Percentiles rank a stretch among this genome's conserved stretches.
phyloP scores from a whole-genome alignment of 2,888 invertebrate species.

The Calameuta filiformis region DNA sequence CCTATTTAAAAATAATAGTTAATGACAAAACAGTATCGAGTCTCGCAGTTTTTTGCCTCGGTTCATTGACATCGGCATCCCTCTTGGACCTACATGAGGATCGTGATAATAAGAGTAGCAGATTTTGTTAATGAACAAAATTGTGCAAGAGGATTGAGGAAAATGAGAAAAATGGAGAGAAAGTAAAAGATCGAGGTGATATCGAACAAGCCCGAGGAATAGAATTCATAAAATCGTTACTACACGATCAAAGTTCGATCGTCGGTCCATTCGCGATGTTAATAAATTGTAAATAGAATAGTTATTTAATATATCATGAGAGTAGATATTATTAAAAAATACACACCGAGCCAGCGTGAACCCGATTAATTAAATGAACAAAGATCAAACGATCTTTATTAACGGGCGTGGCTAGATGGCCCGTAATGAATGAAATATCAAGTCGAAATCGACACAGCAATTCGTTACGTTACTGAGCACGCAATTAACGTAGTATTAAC shows the following conservation, averaged over 20 bases:
- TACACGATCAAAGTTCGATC: constrained; percentile 1
- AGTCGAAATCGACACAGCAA: not conserved
- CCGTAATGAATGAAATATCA: not conserved
- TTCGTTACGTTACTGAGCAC: constrained; percentile 11
- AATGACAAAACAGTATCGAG: not conserved
- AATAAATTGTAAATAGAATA: constrained; percentile 55
- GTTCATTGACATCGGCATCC: not conserved
- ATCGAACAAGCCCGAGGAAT: not conserved
- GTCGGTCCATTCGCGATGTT: constrained; percentile 8
- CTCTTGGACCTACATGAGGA: not conserved
- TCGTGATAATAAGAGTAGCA: not conserved
- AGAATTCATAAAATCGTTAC: not conserved
- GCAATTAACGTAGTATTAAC: constrained; percentile 29
- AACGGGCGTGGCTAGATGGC: not conserved
- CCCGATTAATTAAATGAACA: not conserved
- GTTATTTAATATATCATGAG: constrained; percentile 47
- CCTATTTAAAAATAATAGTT: not conserved
- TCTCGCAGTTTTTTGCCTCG: not conserved
- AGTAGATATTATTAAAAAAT: constrained; percentile 18
- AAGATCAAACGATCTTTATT: not conserved
- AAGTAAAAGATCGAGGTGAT: not conserved
- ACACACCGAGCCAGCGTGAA: not conserved
- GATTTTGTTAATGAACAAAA: not conserved
- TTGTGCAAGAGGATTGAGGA: not conserved
- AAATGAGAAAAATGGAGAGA: not conserved